A percentile compares a stretch with the other conserved stretches of the same genome.
Evolutionary conservation across 2,113 vertebrate species (phyloP).

Genomic region (Anser brachyrhynchus): DNA sequence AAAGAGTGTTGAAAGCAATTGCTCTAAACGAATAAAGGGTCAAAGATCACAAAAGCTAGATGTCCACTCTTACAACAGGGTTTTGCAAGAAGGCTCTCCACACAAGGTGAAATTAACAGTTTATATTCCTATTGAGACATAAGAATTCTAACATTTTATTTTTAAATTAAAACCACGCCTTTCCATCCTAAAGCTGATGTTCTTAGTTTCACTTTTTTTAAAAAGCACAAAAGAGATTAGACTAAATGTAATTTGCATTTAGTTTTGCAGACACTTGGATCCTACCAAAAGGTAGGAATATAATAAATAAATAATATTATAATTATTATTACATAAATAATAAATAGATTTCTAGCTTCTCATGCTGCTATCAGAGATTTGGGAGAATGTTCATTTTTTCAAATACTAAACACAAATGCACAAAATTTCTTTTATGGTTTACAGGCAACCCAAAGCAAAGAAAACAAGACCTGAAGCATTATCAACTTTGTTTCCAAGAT

Average conservation of each 20-base stretch:
- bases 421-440: background rate
- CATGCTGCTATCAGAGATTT: background rate
- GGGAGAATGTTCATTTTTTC: background rate
- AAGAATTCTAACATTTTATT: background rate
- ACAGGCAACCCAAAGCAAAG: background rate
- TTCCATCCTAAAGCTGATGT: background rate
- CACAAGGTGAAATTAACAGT: background rate
- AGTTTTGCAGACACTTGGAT: background rate
- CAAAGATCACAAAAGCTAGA: background rate
- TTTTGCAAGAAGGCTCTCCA: background rate
- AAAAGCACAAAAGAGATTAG: background rate
- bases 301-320: no score
- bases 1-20: background rate
- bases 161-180: background rate
- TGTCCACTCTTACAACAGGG: fast-evolving
- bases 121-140: background rate
- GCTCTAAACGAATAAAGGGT: background rate
- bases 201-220: background rate
- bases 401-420: background rate
- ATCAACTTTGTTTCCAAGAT: background rate
- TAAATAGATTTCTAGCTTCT: background rate
- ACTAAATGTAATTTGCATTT: background rate
- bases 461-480: background rate
- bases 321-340: background rate
- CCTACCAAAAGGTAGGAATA: background rate